Percentiles rank a stretch among this genome's conserved stretches.
phyloP scores from a whole-genome alignment of 2,888 invertebrate genomes.

The Peribatodes rhomboidaria region DNA sequence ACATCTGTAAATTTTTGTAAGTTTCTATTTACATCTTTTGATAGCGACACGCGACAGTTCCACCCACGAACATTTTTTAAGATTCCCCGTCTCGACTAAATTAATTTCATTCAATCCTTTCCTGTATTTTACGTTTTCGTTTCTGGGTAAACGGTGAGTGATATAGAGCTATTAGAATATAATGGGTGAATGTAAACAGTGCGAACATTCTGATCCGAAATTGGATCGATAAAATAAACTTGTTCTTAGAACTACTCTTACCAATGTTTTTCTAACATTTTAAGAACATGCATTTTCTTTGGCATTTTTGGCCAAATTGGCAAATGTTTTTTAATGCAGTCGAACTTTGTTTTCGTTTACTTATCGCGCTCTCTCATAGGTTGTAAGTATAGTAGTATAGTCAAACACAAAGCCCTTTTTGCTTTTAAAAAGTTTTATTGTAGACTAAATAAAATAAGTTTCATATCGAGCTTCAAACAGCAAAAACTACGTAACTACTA shows the following conservation, averaged over 20 bases:
- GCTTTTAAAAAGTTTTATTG: no score
- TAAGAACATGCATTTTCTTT: neutral
- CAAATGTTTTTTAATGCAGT: neutral
- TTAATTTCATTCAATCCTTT: constrained; percentile 34
- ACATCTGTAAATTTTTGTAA: constrained; percentile 34
- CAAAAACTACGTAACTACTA: no score
- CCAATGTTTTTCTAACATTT: neutral
- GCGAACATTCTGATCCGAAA: constrained; percentile 35
- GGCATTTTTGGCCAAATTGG: neutral
- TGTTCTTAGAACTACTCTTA: constrained; percentile 5
- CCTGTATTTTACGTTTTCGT: constrained; percentile 15
- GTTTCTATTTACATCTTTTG: constrained; percentile 48
- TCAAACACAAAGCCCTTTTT: no score
- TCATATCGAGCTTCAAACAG: no score
- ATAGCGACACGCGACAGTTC: constrained; percentile 49
- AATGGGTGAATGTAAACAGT: constrained; percentile 39
- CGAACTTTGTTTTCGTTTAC: neutral
- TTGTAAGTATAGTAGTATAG: no score
- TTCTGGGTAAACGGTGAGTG: constrained; percentile 28
- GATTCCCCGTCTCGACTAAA: constrained; percentile 34
- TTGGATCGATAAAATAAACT: constrained; percentile 35
- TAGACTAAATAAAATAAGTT: no score
- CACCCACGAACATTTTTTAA: constrained; percentile 57
- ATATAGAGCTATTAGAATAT: constrained; percentile 33
- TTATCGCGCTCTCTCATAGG: no score